These are phyloP conservation scores for Flexamia atlantica DNA, from an alignment of 2,888 invertebrate genomes.

Conservation along the genomic window DNA sequence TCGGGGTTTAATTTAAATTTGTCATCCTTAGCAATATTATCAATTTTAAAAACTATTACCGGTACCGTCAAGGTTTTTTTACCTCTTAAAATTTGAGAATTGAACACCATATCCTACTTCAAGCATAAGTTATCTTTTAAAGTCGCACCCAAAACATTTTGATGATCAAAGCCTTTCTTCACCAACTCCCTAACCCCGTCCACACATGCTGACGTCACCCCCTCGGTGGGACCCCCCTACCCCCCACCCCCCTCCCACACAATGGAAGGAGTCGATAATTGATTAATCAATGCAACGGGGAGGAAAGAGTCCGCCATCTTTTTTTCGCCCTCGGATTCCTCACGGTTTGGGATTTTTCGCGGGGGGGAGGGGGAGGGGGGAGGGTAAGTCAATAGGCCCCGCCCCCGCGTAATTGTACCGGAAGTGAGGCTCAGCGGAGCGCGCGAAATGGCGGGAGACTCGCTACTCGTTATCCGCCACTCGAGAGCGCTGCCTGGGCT, in stretches of 20 bases:
- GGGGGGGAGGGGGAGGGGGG: conserved; percentile 3
- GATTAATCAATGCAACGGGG: conserved; percentile 37
- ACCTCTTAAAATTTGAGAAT: too few relatives aligned
- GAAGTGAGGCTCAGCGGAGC: conserved; percentile 28
- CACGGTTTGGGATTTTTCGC: neutral
- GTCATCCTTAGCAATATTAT: too few relatives aligned
- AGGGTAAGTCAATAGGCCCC: conserved; percentile 28
- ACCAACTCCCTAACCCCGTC: too few relatives aligned
- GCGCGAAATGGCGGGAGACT: conserved; percentile 43
- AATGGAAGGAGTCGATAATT: conserved; percentile 35
- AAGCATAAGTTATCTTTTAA: too few relatives aligned
- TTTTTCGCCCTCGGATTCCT: conserved; percentile 38
- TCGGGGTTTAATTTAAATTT: too few relatives aligned
- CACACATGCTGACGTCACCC: neutral
- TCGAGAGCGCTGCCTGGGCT: neutral
- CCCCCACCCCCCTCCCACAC: neutral
- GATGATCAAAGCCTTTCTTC: too few relatives aligned
- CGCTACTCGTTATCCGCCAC: conserved; percentile 22
- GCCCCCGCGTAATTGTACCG: conserved; percentile 29
- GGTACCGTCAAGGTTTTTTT: too few relatives aligned
- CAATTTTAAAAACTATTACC: too few relatives aligned
- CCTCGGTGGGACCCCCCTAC: neutral
- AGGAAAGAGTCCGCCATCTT: conserved; percentile 48
- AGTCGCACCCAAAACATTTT: too few relatives aligned
- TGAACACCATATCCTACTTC: too few relatives aligned